A percentile compares a stretch with the other conserved stretches of the same genome.
phyloP scores from a whole-genome alignment of 2,888 invertebrate genomes.

The Ommatoiulus sabulosus region DNA sequence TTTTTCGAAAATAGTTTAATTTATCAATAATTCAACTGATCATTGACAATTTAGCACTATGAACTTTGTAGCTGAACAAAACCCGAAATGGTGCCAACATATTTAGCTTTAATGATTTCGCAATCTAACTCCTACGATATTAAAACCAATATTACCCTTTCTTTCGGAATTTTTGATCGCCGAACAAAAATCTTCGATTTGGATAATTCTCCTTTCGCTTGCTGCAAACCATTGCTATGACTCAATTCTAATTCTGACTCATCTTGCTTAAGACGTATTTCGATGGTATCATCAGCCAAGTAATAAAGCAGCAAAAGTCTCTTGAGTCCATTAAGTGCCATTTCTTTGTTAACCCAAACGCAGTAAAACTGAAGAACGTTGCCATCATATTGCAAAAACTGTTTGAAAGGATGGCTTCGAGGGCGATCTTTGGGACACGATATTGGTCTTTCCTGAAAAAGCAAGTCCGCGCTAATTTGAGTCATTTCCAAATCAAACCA shows the following conservation, averaged over 20 bases:
- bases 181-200: conserved; percentile 49
- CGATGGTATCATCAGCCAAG: conserved; percentile 88
- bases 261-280: conserved; percentile 81
- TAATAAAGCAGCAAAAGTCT: conserved; percentile 85
- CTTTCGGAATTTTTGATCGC: conserved; percentile 55
- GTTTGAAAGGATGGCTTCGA: conserved; percentile 74
- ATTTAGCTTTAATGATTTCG: no score
- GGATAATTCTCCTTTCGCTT: neutral
- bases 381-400: conserved; percentile 86
- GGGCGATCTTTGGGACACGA: conserved; percentile 47
- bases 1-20: no score
- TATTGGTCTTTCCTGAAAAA: conserved; percentile 42
- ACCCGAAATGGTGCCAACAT: no score
- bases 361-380: conserved; percentile 80
- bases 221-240: neutral
- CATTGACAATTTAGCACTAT: no score
- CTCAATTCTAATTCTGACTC: conserved; percentile 71
- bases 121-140: no score
- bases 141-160: conserved; percentile 39
- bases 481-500: neutral
- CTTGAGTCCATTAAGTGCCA: conserved; percentile 79
- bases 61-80: no score
- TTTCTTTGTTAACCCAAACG: conserved; percentile 85
- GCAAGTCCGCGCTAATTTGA: neutral
- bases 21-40: no score